Evolutionary conservation across 2,888 invertebrate species (phyloP), one percentile per base, ranked within the genome.

Genomic region (Ptychoptera contaminata): DNA sequence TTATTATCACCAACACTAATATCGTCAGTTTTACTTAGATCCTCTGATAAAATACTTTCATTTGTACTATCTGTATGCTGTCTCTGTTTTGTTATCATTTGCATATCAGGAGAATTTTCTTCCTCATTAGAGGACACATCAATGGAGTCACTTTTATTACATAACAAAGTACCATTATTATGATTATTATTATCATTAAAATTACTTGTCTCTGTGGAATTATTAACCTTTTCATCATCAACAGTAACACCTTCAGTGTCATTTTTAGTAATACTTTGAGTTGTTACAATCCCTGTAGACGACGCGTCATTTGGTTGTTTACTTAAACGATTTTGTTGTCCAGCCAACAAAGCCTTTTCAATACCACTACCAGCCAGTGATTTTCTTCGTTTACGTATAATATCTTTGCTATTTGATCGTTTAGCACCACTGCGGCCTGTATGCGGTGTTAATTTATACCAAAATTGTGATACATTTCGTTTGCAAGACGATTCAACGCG

Each of bases 311-410:
- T 34, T 34, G 2, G 6, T 23, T 23, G 23, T 23, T 23, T 23
- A 23, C 7, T 23, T 23, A 23, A 23, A 3, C 23, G 23, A 23
- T 23, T 23, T 7, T 34, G 11, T 34, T 23, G 23, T 23, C 7
- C 23, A 23, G 23, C 55, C 34, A 57, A 56, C 4, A 58, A 56
- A 36, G 54, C 15, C 2, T 55, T 56, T 39, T 56, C 54, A 41
- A 52, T 53, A 12, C 52, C 1, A 56, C 55, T 1, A 56, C 53
- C 59, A 2, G 59, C 53, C 4, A 61, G 45, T 2, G 61, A 59
- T 48, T 59, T 60, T 11, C 59, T 56, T 10, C 62, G 56, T 8
- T 58, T 57, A 7, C 57, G 49, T 11, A 58, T 57, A 44, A 60
- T 61, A 36, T 61, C 60, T 43, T 61, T 59, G 1, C 55, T 50